These are phyloP conservation scores for Heteronetta atricapilla DNA, from an alignment of 2,113 vertebrate species.

Conservation along the genomic window DNA sequence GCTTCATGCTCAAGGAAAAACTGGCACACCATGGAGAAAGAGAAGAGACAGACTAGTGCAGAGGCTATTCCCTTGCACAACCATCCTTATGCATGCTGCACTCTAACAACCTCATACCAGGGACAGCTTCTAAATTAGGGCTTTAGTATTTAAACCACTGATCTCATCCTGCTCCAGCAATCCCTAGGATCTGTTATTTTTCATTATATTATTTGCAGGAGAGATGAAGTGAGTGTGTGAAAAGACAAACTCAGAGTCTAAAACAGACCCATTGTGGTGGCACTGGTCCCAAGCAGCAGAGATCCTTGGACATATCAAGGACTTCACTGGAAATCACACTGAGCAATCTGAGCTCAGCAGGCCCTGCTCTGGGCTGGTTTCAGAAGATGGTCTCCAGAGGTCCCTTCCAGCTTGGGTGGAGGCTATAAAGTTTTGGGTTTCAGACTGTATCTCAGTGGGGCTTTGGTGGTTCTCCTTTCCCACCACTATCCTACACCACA, in stretches of 20 bases:
- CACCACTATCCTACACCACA: background rate
- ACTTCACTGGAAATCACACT: background rate
- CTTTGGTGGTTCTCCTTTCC: background rate
- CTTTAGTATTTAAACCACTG: background rate
- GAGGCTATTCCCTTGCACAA: background rate
- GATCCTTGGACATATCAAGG: background rate
- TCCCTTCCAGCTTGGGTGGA: background rate
- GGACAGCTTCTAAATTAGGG: background rate
- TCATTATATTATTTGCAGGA: background rate
- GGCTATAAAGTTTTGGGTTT: background rate
- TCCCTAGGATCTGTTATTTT: background rate
- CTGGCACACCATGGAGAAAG: background rate
- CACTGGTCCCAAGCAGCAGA: background rate
- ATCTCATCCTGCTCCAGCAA: background rate
- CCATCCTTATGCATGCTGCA: background rate
- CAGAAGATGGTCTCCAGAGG: background rate
- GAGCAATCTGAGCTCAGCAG: background rate
- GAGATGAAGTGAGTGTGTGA: background rate
- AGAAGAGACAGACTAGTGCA: background rate
- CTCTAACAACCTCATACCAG: background rate
- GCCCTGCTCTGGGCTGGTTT: background rate
- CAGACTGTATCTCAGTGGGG: accelerated
- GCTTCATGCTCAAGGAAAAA: background rate
- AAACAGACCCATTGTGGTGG: background rate
- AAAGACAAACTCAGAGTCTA: background rate